Percentiles rank a stretch among this genome's conserved stretches.
These are phyloP conservation scores for Euglossa dilemma DNA, from an alignment of 1,140 invertebrate species.

Conservation along the genomic window DNA sequence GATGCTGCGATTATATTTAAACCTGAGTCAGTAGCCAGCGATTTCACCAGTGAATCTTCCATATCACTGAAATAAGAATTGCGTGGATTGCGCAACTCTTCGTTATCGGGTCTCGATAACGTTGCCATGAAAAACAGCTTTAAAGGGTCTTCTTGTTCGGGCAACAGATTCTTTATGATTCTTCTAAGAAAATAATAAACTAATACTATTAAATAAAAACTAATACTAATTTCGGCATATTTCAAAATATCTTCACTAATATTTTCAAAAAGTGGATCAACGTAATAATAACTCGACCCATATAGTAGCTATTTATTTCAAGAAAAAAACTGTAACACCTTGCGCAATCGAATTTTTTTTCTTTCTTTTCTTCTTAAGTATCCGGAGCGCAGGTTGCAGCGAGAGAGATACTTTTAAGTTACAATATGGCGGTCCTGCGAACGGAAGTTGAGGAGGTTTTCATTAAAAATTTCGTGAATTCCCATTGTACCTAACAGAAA, in stretches of 20 bases:
- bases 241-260: not conserved
- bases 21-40: constrained; percentile 59
- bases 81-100: not conserved
- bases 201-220: not conserved
- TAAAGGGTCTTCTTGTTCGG: not conserved
- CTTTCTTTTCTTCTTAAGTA: not conserved
- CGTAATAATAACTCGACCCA: constrained; percentile 75
- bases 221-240: not conserved
- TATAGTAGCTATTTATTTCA: constrained; percentile 71
- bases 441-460: not conserved
- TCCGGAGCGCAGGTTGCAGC: not conserved
- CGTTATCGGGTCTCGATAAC: not conserved
- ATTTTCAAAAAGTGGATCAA: constrained; percentile 61
- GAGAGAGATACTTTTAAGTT: not conserved
- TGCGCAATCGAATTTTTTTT: constrained; percentile 30
- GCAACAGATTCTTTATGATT: not conserved
- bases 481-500: not conserved
- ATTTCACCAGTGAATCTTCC: constrained; percentile 54
- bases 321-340: constrained; percentile 59
- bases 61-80: constrained; percentile 38
- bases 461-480: not conserved
- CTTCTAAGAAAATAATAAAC: not conserved
- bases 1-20: constrained; percentile 65
- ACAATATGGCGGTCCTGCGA: constrained; percentile 20
- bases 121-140: not conserved